Base-by-base conservation (phyloP, 2,113 vertebrate genomes). In the Plotosus lineatus region DNA sequence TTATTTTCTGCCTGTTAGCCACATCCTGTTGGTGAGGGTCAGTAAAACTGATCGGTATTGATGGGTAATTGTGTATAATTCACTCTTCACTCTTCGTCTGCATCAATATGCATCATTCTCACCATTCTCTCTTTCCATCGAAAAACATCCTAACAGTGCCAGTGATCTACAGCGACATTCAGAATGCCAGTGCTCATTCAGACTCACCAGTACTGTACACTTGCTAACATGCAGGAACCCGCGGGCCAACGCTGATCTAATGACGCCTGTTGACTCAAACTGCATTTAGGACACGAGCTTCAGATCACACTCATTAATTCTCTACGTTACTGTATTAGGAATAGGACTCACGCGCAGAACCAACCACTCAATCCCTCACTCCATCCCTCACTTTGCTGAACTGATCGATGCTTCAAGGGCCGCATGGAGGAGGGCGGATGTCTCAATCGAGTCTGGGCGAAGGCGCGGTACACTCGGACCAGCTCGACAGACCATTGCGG, bases 1-100 rank as follows among this genome's bases (percentile, higher is more conserved):
- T 97, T 98, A 97, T 99, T 99, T 99, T 99, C 96, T 99, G 97
- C 96, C 94, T 99, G 96, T 98, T 99, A 98, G 96, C 97, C 95
- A 97, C 96, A 96, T 98, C 96, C 95, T 97, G 96, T 97, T 97
- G 96, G 94, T 95, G 94, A 94, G 95, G 95, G 94, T 96, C 95
- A 96, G 95, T 95, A 96, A 91, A 94, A 95, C 95, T 96, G 96
- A 94, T 96, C 96, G 94, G 95, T 96, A 95, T 96, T 95, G 94
- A 95, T 94, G 95, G 94, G 93, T 98, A 99, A 98, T 98, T 98
- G 96, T 96, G 94, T 93, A 94, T 99, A 97, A 99, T 98, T 98
- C 96, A 94, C 95, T 96, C 94, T 92, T 93, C 94, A 94, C 95
- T 94, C 93, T 94, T 91, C 93, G 96, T 95, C n/a, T n/a, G 94